phyloP scores from a whole-genome alignment of 2,797 vertebrate species.

The Hozukius guyotensis region DNA sequence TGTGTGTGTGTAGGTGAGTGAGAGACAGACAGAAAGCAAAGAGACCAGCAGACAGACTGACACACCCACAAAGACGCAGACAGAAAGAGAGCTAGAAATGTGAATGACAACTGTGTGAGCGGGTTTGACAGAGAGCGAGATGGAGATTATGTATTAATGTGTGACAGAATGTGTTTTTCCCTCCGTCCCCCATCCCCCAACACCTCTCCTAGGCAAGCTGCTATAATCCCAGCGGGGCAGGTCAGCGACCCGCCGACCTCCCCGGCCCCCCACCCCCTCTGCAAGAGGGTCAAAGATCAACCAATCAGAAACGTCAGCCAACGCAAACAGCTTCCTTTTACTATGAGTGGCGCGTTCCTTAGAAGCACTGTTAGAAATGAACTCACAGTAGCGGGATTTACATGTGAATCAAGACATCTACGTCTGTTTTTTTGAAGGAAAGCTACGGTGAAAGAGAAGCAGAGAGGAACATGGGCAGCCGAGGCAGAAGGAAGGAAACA shows the following conservation, averaged over 20 bases:
- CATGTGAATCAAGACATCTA: not conserved
- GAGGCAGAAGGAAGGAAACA: not conserved
- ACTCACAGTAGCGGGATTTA: not conserved
- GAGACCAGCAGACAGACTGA: conserved; percentile 2
- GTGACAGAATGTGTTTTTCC: conserved; percentile 43
- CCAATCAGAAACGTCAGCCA: conserved; percentile 23
- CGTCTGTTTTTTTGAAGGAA: not conserved
- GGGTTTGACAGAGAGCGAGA: conserved; percentile 12
- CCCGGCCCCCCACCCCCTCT: not conserved
- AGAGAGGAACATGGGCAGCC: not conserved
- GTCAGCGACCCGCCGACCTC: conserved; percentile 47
- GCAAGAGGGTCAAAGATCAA: conserved; percentile 51
- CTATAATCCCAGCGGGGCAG: conserved; percentile 51
- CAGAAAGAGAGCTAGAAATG: conserved; percentile 16
- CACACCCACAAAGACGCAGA: conserved; percentile 11
- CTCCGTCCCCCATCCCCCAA: conserved; percentile 45
- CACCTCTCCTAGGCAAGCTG: conserved; percentile 14
- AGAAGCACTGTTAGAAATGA: not conserved
- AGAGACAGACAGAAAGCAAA: not conserved
- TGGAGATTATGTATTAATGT: conserved; percentile 55
- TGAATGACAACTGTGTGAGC: conserved; percentile 48
- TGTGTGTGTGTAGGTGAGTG: not conserved
- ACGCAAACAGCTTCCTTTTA: conserved; percentile 31
- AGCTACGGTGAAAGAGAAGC: not conserved
- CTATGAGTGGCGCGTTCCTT: not conserved